Base-by-base conservation (phyloP, 2,888 invertebrate species). In the Julus scanicus region DNA sequence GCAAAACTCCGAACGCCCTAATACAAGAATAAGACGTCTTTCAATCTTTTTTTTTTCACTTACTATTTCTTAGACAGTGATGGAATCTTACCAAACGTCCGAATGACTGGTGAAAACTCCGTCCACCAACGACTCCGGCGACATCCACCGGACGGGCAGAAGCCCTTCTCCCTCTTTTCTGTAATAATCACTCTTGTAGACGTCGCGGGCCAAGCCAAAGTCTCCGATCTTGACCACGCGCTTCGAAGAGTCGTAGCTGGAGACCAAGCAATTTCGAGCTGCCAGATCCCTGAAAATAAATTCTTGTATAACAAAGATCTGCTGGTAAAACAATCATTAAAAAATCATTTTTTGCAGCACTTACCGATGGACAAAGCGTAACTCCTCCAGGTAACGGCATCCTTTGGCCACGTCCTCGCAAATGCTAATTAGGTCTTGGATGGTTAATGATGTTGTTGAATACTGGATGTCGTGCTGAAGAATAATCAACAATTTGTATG, bases 181-280 rank as follows among this genome's bases (percentile, higher is more conserved):
- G 91, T 99, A 99, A 91, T 99, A 99, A 92, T 99, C 99, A 91
- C 97, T 98, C 92, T 97, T 97, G 92, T 99, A 99, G 89, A 99
- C 97, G 92, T 99, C 99, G 89, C 99, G 94, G 0, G 99, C 98
- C 11, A 99, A 93, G 0, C 99, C 99, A 92, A 99, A 99, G 93
- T 99, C 99, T 0, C 98, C 99, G 88, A 98, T 97, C 93, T 98
- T 98, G n/a, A 98, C 97, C 17, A 97, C 95, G 88, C 97, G 94
- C 1, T 94, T 83, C 88, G 91, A 89, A 57, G 92, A 90, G 57
- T 91, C 91, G 11, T 90, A 89, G 49, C 91, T 91, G 2, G 93
- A 92, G 0, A 99, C 98, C 20, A 99, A 93, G 91, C 99, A 99
- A 93, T 99, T 99, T 87, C 99, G 94, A 90, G 98, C 98, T 0